phyloP scores from a whole-genome alignment of 35 echinoderm and acorn worm genomes.

The Diadema setosum region DNA sequence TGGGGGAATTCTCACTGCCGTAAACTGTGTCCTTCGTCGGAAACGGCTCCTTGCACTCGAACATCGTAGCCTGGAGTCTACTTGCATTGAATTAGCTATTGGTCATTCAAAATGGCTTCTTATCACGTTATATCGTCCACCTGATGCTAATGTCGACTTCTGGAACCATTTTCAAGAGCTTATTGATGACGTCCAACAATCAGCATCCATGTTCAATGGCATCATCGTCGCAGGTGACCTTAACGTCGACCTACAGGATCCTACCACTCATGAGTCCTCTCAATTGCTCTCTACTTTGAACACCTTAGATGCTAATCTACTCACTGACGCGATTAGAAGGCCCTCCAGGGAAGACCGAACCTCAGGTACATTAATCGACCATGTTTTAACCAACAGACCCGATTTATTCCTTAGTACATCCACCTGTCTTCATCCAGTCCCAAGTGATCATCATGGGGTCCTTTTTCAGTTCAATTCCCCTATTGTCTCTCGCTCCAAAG shows the following conservation, averaged over 20 bases:
- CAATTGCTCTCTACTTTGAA: background rate
- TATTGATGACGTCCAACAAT: background rate
- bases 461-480: background rate
- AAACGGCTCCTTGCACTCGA: background rate
- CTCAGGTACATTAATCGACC: background rate
- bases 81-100: background rate
- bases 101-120: background rate
- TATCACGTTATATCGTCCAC: background rate
- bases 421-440: background rate
- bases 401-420: background rate
- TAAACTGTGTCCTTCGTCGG: background rate
- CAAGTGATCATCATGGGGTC: background rate
- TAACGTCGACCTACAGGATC: background rate
- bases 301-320: background rate
- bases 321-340: background rate
- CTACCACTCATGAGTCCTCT: background rate
- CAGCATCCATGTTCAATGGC: background rate
- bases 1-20: background rate
- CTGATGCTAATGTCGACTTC: background rate
- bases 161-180: background rate
- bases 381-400: background rate
- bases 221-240: slow-evolving; percentile 3
- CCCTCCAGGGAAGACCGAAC: background rate
- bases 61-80: background rate
- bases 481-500: background rate